Evolutionary conservation across 1,140 invertebrate genomes (phyloP).

Genomic region (Cyclina sinensis): DNA sequence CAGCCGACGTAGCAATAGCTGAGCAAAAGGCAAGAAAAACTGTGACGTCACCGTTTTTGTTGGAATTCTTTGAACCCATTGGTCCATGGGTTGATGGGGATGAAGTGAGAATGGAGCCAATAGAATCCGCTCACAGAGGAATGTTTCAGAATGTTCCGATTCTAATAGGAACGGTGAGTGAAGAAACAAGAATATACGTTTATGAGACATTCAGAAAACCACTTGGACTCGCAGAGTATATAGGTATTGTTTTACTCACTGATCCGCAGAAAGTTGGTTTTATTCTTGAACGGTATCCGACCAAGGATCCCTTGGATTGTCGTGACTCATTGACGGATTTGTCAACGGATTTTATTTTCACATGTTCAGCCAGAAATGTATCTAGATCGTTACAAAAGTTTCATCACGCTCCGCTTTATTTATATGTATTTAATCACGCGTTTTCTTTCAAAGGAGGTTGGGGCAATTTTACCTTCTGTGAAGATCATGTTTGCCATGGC

Average conservation of each 20-base stretch:
- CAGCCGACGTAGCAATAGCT: constrained; percentile 42
- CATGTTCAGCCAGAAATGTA: constrained; percentile 69
- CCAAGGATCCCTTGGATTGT: constrained; percentile 62
- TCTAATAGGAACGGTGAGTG: constrained; percentile 72
- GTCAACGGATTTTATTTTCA: constrained; percentile 72
- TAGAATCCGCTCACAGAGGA: constrained; percentile 53
- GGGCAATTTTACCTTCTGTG: constrained; percentile 78
- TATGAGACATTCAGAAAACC: constrained; percentile 67
- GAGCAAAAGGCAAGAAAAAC: constrained; percentile 29
- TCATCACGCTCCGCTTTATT: constrained; percentile 65
- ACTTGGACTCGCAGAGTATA: neutral
- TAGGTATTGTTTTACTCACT: neutral
- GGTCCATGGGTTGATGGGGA: constrained; percentile 73
- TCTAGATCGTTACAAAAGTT: constrained; percentile 46
- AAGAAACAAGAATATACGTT: constrained; percentile 73
- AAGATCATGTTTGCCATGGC: constrained; percentile 80
- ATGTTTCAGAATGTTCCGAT: constrained; percentile 70
- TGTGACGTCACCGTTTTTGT: constrained; percentile 67
- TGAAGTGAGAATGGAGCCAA: constrained; percentile 51
- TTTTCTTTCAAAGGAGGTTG: constrained; percentile 76
- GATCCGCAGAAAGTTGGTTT: constrained; percentile 16
- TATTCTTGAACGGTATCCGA: constrained; percentile 58
- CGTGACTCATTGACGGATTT: constrained; percentile 62
- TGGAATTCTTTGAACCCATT: constrained; percentile 75
- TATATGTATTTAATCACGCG: constrained; percentile 79